Conservation (phyloP, 2,888 invertebrate genomes). For the Oeneis ivallda region DNA sequence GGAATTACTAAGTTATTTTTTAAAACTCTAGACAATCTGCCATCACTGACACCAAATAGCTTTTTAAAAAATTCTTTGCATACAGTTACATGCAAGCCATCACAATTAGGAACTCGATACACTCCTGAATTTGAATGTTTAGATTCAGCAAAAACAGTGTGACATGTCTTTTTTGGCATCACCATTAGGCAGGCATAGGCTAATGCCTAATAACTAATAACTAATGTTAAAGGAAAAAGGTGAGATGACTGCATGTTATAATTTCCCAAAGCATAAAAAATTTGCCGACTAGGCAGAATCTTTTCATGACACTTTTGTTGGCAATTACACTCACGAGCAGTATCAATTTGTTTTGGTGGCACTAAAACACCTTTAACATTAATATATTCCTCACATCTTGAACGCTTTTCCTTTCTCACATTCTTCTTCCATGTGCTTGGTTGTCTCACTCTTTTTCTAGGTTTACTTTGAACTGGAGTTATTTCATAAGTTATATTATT, state of each 20-base stretch:
- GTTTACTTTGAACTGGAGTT: conserved; percentile 26
- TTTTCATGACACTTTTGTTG: conserved; percentile 24
- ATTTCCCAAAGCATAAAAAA: conserved; percentile 29
- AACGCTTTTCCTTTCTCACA: conserved; percentile 23
- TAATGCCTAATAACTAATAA: no score
- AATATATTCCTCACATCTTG: conserved; percentile 18
- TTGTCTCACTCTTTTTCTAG: conserved; percentile 24
- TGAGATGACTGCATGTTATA: conserved; percentile 30
- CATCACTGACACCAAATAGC: conserved; percentile 35
- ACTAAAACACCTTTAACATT: conserved; percentile 14
- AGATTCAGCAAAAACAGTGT: conserved; percentile 25
- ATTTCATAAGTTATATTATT: conserved; percentile 26
- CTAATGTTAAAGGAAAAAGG: conserved; percentile 30
- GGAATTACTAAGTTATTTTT: not conserved
- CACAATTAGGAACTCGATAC: conserved; percentile 30
- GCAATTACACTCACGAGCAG: conserved; percentile 24
- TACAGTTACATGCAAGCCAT: conserved; percentile 26
- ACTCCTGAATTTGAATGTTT: conserved; percentile 31
- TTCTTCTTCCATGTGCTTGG: conserved; percentile 20
- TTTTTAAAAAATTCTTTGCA: conserved; percentile 32
- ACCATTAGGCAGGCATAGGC: no score
- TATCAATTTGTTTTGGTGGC: conserved; percentile 18
- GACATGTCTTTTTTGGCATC: conserved; percentile 27
- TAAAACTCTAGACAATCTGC: conserved; percentile 34
- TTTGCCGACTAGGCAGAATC: conserved; percentile 21